Evolutionary conservation across 1,140 invertebrate species (phyloP).

Genomic region (Plodia interpunctella): DNA sequence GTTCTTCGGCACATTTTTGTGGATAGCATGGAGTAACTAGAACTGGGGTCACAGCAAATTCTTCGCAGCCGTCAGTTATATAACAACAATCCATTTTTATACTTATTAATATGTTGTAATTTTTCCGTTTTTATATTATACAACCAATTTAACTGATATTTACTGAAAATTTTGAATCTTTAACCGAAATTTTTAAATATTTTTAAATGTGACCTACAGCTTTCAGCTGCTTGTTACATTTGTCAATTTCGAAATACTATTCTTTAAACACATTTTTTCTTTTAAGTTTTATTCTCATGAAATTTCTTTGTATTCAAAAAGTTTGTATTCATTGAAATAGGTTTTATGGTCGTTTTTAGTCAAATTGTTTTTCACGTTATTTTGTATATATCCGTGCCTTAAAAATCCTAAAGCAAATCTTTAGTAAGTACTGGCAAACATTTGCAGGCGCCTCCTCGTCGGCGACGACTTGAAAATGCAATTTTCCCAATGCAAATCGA

Average conservation of each 20-base stretch:
- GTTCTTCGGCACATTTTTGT: slow-evolving; percentile 36
- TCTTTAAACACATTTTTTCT: slow-evolving; percentile 11
- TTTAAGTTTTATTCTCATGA: background rate
- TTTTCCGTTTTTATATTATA: slow-evolving; percentile 24
- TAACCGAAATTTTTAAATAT: slow-evolving; percentile 6
- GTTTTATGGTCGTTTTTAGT: too few relatives aligned
- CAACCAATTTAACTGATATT: background rate
- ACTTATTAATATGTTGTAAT: slow-evolving; percentile 14
- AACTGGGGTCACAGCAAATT: slow-evolving; percentile 48
- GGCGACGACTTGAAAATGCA: slow-evolving; percentile 62
- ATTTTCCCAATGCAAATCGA: slow-evolving; percentile 73
- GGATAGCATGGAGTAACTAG: slow-evolving; percentile 33
- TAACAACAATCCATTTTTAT: slow-evolving; percentile 57
- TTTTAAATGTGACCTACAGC: slow-evolving; percentile 1
- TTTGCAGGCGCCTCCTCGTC: slow-evolving; percentile 56
- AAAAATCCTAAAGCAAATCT: slow-evolving; percentile 46
- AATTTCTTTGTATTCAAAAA: slow-evolving; percentile 14
- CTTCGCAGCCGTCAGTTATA: slow-evolving; percentile 36
- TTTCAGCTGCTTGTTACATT: background rate
- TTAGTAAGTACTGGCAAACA: slow-evolving; percentile 56
- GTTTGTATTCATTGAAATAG: background rate
- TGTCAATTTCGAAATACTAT: slow-evolving; percentile 28
- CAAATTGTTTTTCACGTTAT: too few relatives aligned
- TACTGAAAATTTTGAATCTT: slow-evolving; percentile 14
- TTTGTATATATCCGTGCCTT: background rate